Evolutionary conservation across 1,140 invertebrate genomes (phyloP), one percentile per base, ranked within the genome.

Genomic region (Neuroterus valhalla): DNA sequence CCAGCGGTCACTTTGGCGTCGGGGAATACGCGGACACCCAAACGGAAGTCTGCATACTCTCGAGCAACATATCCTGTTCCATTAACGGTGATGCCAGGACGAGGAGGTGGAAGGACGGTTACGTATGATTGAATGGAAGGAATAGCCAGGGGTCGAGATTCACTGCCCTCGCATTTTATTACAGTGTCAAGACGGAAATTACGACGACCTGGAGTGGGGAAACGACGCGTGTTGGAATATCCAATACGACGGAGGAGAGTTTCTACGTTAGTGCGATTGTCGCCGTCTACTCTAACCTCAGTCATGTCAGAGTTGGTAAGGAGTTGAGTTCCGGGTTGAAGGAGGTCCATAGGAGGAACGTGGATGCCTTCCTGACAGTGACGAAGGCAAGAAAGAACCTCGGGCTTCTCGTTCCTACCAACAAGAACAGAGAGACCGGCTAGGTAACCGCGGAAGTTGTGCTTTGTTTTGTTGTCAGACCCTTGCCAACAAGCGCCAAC

Each of bases 401-500:
- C 91, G 0, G 95, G 92, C 83, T 95, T 94, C 87, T 98, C 96
- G 52, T 93, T 94, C 70, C 92, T 92, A 5, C 95, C 95, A 38
- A 95, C 91, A n/a, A 97, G 89, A 5, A 98, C 92, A 4, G 95
- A 95, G 50, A 98, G 91, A 2, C 96, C 97, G 46, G 96, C 96
- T 77, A 98, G 89, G 86, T 96, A 97, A 1, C 97, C 97, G 48
- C 93, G 93, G 90, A 98, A 94, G 87, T 96, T 94, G 85, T 98
- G 96, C 84, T 95, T 95, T 92, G 97, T 96, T 86, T 95, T 94
- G 80, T 94, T 94, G 79, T 97, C 95, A 14, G 95, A 96, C 93
- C 97, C 97, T 91, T 99, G 97, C 97, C 98, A 99, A 89, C 98
- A 99, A 31, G 97, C 98, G 11, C 98, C 98, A 19, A 99, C 96